Percentiles rank a stretch among this genome's conserved stretches.
phyloP scores from a whole-genome alignment of 2,888 invertebrate genomes.

The Nemurella pictetii region DNA sequence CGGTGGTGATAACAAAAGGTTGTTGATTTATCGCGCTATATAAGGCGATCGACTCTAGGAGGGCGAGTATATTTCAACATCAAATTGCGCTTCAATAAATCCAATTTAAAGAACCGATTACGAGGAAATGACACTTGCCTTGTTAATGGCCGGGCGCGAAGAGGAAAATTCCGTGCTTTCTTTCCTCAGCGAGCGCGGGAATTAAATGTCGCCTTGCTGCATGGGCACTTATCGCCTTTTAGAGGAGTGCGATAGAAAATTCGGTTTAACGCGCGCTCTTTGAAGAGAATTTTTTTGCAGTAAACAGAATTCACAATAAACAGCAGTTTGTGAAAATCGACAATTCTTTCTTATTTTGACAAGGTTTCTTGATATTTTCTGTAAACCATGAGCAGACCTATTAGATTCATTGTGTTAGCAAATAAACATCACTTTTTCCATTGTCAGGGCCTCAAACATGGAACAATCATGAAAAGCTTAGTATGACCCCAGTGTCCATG shows the following conservation, averaged over 20 bases:
- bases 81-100: constrained; percentile 15
- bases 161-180: background rate
- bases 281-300: background rate
- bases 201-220: background rate
- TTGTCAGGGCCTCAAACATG: too few relatives aligned
- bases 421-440: too few relatives aligned
- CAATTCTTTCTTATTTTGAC: background rate
- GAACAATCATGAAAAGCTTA: too few relatives aligned
- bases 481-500: too few relatives aligned
- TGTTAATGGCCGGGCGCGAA: constrained; percentile 20
- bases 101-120: constrained; percentile 24
- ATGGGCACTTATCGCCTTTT: background rate
- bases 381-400: too few relatives aligned
- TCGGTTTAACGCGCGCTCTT: background rate
- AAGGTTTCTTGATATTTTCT: background rate
- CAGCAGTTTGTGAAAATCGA: background rate
- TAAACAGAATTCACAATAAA: background rate
- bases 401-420: too few relatives aligned
- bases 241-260: background rate
- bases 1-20: background rate
- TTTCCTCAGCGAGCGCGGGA: constrained; percentile 1
- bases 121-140: constrained; percentile 21
- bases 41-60: background rate
- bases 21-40: background rate
- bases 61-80: background rate